phyloP scores from a whole-genome alignment of 2,113 vertebrate genomes.

The Chloropsis cyanopogon region DNA sequence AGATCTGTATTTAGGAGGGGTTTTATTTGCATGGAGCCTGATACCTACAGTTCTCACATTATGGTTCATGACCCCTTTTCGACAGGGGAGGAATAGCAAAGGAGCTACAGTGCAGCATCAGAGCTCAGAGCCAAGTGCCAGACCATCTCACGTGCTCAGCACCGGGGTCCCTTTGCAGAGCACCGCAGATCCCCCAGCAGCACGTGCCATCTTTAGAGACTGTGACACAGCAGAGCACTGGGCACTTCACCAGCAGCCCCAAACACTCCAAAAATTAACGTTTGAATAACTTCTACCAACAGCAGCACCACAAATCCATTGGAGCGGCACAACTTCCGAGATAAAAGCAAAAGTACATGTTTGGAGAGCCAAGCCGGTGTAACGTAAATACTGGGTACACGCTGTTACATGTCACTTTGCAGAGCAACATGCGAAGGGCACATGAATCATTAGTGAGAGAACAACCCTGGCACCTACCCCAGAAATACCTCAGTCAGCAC shows the following conservation, averaged over 20 bases:
- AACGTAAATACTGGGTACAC: neutral
- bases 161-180: neutral
- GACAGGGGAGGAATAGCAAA: neutral
- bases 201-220: neutral
- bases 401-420: constrained; percentile 48
- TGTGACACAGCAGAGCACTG: rapidly evolving
- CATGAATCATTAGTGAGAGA: constrained; percentile 51
- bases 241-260: neutral
- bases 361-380: neutral
- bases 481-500: constrained; percentile 59
- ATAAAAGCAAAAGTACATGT: constrained; percentile 31
- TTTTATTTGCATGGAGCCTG: neutral
- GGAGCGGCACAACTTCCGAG: neutral
- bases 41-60: neutral
- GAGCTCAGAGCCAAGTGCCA: neutral
- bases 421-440: constrained; percentile 48
- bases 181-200: neutral
- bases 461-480: constrained; percentile 50
- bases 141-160: rapidly evolving
- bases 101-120: neutral
- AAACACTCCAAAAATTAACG: neutral
- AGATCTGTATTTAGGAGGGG: neutral
- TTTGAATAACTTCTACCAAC: neutral
- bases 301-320: neutral
- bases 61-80: neutral